A percentile compares a stretch with the other conserved stretches of the same genome.
Conservation (phyloP, 2,888 invertebrate species). For the Agrotis puta region DNA sequence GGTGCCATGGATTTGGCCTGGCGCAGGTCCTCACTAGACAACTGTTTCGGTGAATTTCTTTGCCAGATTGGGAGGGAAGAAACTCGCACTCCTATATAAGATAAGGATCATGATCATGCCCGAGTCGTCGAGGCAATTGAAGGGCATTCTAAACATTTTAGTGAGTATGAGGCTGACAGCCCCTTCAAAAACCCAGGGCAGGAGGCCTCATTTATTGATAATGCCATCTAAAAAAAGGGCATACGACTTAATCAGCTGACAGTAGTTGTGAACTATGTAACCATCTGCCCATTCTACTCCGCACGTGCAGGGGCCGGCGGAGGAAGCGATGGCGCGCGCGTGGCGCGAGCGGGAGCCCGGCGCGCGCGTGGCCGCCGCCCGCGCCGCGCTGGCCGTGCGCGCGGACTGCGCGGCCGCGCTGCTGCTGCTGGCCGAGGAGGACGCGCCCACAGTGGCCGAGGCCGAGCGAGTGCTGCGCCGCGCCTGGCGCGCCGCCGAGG, state of each 20-base stretch:
- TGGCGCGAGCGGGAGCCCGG: slow-evolving; percentile 98
- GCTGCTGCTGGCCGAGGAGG: slow-evolving; percentile 98
- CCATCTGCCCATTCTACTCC: background rate
- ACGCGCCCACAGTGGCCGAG: slow-evolving; percentile 97
- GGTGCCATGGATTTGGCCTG: too few species aligned
- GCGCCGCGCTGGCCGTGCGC: slow-evolving; percentile 97
- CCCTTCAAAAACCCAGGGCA: too few species aligned
- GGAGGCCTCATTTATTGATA: too few species aligned
- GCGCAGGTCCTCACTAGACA: too few species aligned
- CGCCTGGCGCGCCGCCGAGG: slow-evolving; percentile 99
- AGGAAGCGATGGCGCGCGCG: slow-evolving; percentile 96
- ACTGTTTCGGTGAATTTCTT: too few species aligned
- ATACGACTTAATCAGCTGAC: background rate
- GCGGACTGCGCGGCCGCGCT: slow-evolving; percentile 98
- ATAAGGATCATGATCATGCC: too few species aligned
- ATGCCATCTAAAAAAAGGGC: background rate
- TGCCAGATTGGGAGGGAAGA: too few species aligned
- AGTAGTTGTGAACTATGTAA: background rate
- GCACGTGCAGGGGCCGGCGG: slow-evolving; percentile 68
- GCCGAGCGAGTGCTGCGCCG: slow-evolving; percentile 89
- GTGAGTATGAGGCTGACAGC: too few species aligned
- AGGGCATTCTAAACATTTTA: too few species aligned
- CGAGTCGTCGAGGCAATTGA: too few species aligned
- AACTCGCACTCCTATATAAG: too few species aligned
- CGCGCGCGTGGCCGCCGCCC: slow-evolving; percentile 94